A percentile compares a stretch with the other conserved stretches of the same genome.
Conservation (phyloP, 1,140 invertebrate genomes). For the Meloidogyne chitwoodi region DNA sequence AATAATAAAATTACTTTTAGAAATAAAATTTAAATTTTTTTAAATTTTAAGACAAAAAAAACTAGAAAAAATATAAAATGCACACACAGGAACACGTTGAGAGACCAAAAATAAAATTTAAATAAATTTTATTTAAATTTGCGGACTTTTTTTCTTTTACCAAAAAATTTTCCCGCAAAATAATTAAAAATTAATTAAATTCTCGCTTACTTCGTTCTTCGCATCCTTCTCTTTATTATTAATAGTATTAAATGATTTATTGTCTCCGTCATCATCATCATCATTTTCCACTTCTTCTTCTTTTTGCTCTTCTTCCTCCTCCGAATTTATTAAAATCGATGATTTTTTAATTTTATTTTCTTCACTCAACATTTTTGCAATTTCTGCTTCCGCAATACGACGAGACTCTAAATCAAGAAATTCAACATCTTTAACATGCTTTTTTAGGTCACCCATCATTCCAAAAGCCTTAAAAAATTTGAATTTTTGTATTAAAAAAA, state of each 20-base stretch:
- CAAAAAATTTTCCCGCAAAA: too few relatives aligned
- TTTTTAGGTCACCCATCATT: slow-evolving; percentile 30
- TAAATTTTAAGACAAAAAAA: too few relatives aligned
- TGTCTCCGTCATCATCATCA: background rate
- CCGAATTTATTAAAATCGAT: background rate
- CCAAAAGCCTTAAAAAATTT: slow-evolving; percentile 27
- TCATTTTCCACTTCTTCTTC: background rate
- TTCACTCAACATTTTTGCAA: slow-evolving; percentile 7
- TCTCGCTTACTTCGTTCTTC: background rate
- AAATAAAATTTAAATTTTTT: too few relatives aligned
- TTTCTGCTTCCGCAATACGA: background rate
- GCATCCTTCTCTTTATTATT: background rate
- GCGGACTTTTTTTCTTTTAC: too few relatives aligned
- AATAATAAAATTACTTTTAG: too few relatives aligned
- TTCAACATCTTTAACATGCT: slow-evolving; percentile 33
- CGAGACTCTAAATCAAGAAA: slow-evolving; percentile 23
- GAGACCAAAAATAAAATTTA: too few relatives aligned
- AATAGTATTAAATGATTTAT: background rate
- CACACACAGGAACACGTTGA: too few relatives aligned
- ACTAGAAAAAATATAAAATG: too few relatives aligned
- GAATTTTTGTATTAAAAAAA: background rate
- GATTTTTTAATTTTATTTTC: background rate
- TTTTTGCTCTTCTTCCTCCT: background rate
- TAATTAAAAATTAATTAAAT: too few relatives aligned
- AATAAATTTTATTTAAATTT: too few relatives aligned